Evolutionary conservation across 2,113 vertebrate genomes (phyloP), one percentile per base, ranked within the genome.

Genomic region (Lepisosteus osseus): DNA sequence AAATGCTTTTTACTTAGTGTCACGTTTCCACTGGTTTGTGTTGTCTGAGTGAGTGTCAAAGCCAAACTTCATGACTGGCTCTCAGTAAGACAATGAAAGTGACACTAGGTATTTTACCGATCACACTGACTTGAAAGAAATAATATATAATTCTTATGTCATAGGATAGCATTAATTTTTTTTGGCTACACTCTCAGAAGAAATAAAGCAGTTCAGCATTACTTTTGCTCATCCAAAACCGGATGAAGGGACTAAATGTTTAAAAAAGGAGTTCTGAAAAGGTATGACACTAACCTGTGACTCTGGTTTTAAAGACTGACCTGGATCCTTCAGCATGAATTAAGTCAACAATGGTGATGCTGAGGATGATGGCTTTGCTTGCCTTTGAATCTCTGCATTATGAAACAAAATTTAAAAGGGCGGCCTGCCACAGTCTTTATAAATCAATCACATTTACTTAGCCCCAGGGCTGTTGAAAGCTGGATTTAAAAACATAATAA

Each of bases 251-350:
- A 51, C 5, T n/a, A 59, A 4, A 3, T 59, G 7, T 59, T 12
- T 59, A 11, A 11, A 1, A 59, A 59, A 73, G 64, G 74, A 67
- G 72, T 68, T 61, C 54, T 72, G 47, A 56, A 9, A 69, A 87
- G 76, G 68, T 75, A 76, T 80, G 83, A 86, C 84, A 82, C 79
- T 80, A 85, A 90, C 86, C 82, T 85, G 78, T 82, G 78, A 81
- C 79, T 82, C 74, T 77, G 73, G 84, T 78, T 86, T 54, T 75
- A 69, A 45, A 76, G 79, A 72, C 76, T 89, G 87, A 89, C 87
- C 90, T 85, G 89, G 84, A 92, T 91, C 83, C 83, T 87, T 90
- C 86, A 89, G 77, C 72, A 83, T 85, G 87, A 89, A 89, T 89
- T 87, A 89, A 84, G 84, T 76, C 81, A 84, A 88, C 85, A 88